Conservation (phyloP, 2,888 invertebrate genomes). For the Aproaerema taeniolella region DNA sequence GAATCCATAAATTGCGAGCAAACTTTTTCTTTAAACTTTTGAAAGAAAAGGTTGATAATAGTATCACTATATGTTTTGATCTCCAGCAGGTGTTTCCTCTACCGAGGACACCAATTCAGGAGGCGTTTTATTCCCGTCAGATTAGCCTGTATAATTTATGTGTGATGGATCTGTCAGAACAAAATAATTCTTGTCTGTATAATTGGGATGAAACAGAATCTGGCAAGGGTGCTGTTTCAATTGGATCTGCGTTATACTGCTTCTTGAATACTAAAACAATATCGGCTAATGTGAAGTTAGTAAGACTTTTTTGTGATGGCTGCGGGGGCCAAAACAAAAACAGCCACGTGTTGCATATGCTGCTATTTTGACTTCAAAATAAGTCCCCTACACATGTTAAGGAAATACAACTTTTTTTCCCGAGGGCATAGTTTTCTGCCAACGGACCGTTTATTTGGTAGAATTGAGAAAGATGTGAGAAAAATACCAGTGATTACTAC, state of each 20-base stretch:
- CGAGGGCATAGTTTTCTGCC: conserved; percentile 11
- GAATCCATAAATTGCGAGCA: too few species aligned
- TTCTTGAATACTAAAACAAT: not conserved
- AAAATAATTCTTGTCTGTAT: conserved; percentile 6
- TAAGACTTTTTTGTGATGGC: conserved; percentile 12
- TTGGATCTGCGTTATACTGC: conserved; percentile 5
- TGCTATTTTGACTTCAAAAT: not conserved
- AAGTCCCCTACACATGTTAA: too few species aligned
- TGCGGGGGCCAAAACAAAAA: conserved; percentile 12
- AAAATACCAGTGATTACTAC: conserved; percentile 14
- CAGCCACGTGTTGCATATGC: conserved; percentile 4
- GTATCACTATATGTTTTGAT: conserved; percentile 6
- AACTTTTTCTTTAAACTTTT: too few species aligned
- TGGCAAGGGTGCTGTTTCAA: conserved; percentile 4
- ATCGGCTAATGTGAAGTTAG: conserved; percentile 1
- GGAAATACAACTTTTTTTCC: too few species aligned
- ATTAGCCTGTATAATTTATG: conserved; percentile 8
- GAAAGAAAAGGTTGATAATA: not conserved
- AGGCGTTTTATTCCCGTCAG: conserved; percentile 8
- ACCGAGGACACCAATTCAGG: conserved; percentile 8
- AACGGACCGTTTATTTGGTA: conserved; percentile 9
- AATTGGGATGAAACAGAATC: conserved; percentile 9
- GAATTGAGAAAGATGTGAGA: conserved; percentile 17
- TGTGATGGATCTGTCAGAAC: conserved; percentile 1
- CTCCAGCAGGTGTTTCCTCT: conserved; percentile 8